These are phyloP conservation scores for Vipera latastei DNA, from an alignment of 2,797 vertebrate species.

Conservation along the genomic window DNA sequence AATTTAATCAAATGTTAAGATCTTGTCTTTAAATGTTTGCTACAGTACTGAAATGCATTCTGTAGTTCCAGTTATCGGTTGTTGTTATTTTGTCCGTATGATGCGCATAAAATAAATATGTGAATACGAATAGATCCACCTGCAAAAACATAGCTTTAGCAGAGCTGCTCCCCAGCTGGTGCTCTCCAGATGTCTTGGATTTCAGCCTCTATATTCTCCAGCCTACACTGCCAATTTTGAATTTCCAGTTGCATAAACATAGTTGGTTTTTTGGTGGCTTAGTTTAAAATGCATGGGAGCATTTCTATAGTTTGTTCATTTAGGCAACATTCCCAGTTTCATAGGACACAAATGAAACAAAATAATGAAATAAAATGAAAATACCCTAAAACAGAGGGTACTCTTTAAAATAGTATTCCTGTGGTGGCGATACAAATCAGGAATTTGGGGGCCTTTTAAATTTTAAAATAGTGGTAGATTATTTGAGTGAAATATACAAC, in stretches of 20 bases:
- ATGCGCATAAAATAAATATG: slow-evolving; percentile 17
- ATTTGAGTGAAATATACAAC: background rate
- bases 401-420: background rate
- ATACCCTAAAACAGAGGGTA: background rate
- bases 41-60: background rate
- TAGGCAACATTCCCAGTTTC: background rate
- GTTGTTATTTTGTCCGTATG: background rate
- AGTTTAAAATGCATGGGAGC: background rate
- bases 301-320: background rate
- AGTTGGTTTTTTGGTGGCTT: background rate
- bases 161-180: background rate
- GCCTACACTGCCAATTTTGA: background rate
- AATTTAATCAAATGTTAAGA: background rate
- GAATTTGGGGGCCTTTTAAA: background rate
- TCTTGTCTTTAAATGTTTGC: background rate
- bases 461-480: background rate
- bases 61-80: slow-evolving; percentile 9
- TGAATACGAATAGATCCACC: slow-evolving; percentile 15
- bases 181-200: background rate
- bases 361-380: background rate
- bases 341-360: background rate
- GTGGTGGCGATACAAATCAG: background rate
- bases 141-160: slow-evolving; percentile 18
- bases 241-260: background rate
- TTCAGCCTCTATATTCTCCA: background rate